These are phyloP conservation scores for Folsomia candida DNA, from an alignment of 2,888 invertebrate genomes.

Conservation along the genomic window DNA sequence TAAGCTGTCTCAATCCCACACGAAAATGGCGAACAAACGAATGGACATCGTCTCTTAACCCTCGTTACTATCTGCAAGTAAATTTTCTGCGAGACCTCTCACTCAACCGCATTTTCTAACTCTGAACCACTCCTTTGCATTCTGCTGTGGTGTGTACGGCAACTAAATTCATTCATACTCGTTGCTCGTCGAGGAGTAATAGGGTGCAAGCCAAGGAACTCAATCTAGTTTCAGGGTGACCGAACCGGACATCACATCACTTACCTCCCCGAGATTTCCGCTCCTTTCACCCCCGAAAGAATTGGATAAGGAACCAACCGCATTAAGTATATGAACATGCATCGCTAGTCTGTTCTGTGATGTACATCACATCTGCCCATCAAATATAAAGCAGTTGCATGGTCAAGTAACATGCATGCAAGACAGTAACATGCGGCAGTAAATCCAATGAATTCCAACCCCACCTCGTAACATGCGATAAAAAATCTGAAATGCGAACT, in stretches of 20 bases:
- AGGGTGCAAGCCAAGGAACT: background rate
- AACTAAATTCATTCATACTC: background rate
- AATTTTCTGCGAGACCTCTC: background rate
- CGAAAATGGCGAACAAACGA: too few species aligned
- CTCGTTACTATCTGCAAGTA: too few species aligned
- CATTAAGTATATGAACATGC: background rate
- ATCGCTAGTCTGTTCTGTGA: background rate
- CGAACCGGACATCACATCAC: slow-evolving; percentile 4
- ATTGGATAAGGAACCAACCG: slow-evolving; percentile 20
- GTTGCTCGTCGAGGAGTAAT: too few species aligned
- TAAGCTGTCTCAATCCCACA: too few species aligned
- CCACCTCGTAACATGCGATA: background rate
- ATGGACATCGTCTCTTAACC: too few species aligned
- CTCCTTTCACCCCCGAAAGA: slow-evolving; percentile 22
- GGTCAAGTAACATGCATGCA: background rate
- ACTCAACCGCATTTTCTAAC: background rate
- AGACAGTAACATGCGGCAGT: background rate
- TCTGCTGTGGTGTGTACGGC: background rate
- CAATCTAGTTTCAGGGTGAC: slow-evolving; percentile 6
- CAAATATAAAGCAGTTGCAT: too few species aligned
- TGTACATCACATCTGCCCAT: too few species aligned
- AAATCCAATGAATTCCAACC: too few species aligned
- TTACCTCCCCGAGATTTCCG: slow-evolving; percentile 11
- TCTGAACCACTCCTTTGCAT: background rate
- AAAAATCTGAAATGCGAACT: background rate